Percentiles rank a stretch among this genome's conserved stretches.
Evolutionary conservation across 1,140 invertebrate species (phyloP).

Genomic region (Achatina immaculata): DNA sequence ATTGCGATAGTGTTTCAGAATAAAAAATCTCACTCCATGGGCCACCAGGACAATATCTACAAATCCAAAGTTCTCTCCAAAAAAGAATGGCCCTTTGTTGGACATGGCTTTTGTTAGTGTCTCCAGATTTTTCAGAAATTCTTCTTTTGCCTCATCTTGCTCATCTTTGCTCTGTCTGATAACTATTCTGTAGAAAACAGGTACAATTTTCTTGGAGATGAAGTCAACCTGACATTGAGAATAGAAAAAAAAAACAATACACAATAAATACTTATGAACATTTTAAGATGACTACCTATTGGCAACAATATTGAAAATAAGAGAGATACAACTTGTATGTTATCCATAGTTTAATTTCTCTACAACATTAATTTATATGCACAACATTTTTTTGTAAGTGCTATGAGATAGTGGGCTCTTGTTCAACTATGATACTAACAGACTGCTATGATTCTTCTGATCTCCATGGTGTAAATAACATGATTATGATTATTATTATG

Average conservation of each 20-base stretch:
- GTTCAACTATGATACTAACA: too few species aligned
- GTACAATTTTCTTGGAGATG: neutral
- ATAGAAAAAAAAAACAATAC: neutral
- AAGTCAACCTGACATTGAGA: neutral
- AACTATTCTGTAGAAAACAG: neutral
- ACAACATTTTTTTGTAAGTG: too few species aligned
- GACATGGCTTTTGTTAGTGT: constrained; percentile 44
- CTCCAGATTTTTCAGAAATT: constrained; percentile 44
- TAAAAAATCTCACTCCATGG: constrained; percentile 44
- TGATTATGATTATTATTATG: too few species aligned
- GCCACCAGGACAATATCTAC: constrained; percentile 33
- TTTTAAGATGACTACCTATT: too few species aligned
- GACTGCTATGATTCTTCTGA: too few species aligned
- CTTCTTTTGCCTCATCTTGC: constrained; percentile 47
- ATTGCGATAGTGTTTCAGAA: constrained; percentile 47
- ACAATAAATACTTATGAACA: too few species aligned
- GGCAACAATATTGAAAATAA: too few species aligned
- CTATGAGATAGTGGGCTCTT: too few species aligned
- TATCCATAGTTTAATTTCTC: too few species aligned
- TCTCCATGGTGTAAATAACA: too few species aligned
- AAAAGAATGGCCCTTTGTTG: constrained; percentile 48
- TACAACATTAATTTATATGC: too few species aligned
- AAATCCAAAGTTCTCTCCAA: neutral
- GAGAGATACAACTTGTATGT: too few species aligned
- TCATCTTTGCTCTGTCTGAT: constrained; percentile 39